Percentiles rank a stretch among this genome's conserved stretches.
Conservation (phyloP, 1,140 invertebrate genomes). For the Tetragnatha versicolor region DNA sequence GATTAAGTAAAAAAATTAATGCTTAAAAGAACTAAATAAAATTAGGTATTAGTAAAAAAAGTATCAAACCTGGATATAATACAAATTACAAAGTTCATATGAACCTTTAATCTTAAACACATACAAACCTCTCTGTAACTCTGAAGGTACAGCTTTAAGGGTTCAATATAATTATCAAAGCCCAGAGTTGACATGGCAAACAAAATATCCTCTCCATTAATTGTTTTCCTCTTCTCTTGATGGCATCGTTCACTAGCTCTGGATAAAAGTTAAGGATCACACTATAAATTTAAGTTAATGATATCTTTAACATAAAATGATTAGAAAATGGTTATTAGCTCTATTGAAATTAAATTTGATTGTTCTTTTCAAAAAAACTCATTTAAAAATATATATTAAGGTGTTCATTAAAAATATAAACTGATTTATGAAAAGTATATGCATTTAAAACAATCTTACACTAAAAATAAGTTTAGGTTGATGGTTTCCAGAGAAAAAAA, state of each 20-base stretch:
- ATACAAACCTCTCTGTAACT: constrained; percentile 84
- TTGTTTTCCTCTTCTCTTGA: constrained; percentile 98
- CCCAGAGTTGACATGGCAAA: constrained; percentile 96
- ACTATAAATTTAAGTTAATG: not conserved
- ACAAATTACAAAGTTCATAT: not conserved
- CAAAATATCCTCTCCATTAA: constrained; percentile 97
- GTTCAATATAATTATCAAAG: constrained; percentile 99
- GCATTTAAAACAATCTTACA: too few relatives aligned
- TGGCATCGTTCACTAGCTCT: constrained; percentile 92
- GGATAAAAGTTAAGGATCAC: not conserved
- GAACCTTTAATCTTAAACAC: not conserved
- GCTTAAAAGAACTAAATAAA: too few relatives aligned
- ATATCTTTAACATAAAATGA: not conserved
- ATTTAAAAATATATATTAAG: too few relatives aligned
- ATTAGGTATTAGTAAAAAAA: too few relatives aligned
- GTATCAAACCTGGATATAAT: too few relatives aligned
- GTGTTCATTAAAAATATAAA: too few relatives aligned
- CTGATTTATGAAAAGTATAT: too few relatives aligned
- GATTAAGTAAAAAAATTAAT: too few relatives aligned
- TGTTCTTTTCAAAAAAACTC: not conserved
- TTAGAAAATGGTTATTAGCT: too few relatives aligned
- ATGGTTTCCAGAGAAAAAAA: too few relatives aligned
- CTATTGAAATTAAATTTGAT: not conserved
- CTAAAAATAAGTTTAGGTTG: too few relatives aligned
- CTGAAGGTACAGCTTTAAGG: constrained; percentile 93